A percentile compares a stretch with the other conserved stretches of the same genome.
These are phyloP conservation scores for Huso huso DNA, from an alignment of 2,797 vertebrate species.

Conservation along the genomic window DNA sequence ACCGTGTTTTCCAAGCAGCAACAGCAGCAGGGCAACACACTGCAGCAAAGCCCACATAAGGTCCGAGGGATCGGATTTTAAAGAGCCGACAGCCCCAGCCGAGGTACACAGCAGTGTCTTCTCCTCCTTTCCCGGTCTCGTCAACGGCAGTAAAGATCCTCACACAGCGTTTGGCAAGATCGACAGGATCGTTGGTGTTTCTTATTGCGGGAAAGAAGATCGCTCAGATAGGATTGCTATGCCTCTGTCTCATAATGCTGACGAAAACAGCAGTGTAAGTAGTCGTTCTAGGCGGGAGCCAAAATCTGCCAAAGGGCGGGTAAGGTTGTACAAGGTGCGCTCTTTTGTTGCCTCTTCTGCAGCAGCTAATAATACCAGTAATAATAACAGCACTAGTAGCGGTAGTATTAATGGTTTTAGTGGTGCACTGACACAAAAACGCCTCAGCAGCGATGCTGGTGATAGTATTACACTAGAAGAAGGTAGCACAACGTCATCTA, in stretches of 20 bases:
- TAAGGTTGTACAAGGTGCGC: slow-evolving; percentile 31
- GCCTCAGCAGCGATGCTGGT: too few species aligned
- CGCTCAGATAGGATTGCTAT: slow-evolving; percentile 8
- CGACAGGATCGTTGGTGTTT: too few species aligned
- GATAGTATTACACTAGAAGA: too few species aligned
- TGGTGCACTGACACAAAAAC: not conserved
- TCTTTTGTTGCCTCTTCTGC: slow-evolving; percentile 25
- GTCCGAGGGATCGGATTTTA: too few species aligned
- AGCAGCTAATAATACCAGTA: slow-evolving; percentile 20
- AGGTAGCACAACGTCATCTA: too few species aligned
- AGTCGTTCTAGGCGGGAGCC: slow-evolving; percentile 20
- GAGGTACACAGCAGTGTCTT: too few species aligned
- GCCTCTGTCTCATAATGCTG: slow-evolving; percentile 15
- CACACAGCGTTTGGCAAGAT: too few species aligned
- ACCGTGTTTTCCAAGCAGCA: slow-evolving; percentile 29
- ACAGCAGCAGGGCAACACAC: slow-evolving; percentile 10
- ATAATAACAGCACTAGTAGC: slow-evolving; percentile 17
- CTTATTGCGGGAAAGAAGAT: slow-evolving; percentile 11
- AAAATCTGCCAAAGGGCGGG: slow-evolving; percentile 31
- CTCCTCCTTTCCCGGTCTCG: too few species aligned
- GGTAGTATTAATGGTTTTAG: slow-evolving; percentile 7
- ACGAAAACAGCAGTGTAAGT: slow-evolving; percentile 11
- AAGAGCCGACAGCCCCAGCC: too few species aligned
- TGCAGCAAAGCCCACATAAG: slow-evolving; percentile 19
- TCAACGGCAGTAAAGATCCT: too few species aligned